phyloP scores from a whole-genome alignment of 2,113 vertebrate genomes.

The Pollachius pollachius region DNA sequence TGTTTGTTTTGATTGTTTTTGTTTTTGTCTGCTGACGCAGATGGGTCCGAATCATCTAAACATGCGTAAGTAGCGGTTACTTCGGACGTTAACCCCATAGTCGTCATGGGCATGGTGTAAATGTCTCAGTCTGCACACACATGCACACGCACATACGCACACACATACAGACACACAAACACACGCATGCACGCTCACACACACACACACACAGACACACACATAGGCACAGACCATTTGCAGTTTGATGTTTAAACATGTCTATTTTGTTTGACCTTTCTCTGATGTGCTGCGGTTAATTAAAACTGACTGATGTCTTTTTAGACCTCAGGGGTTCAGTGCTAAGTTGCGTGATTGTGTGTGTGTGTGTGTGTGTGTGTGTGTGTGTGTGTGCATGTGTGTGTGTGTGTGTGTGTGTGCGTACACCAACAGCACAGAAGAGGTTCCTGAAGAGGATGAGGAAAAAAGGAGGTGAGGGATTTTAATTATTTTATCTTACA shows the following conservation, averaged over 20 bases:
- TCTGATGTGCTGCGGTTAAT: slow-evolving; percentile 1
- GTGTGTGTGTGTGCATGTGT: too few species aligned
- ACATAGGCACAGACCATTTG: too few species aligned
- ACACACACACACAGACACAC: not conserved
- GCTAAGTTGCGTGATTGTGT: not conserved
- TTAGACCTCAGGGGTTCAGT: not conserved
- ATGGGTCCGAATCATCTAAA: not conserved
- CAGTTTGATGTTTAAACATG: not conserved
- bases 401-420: too few species aligned
- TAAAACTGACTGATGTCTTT: not conserved
- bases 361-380: too few species aligned
- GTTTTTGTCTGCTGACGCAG: not conserved
- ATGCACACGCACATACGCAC: not conserved
- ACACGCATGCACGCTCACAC: too few species aligned
- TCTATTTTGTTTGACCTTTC: not conserved
- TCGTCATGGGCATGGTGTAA: too few species aligned
- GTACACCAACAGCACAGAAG: slow-evolving; percentile 1
- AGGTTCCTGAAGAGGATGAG: not conserved
- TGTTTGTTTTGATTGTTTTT: not conserved
- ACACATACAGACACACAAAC: not conserved
- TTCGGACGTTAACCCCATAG: too few species aligned
- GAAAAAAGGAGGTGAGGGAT: not conserved
- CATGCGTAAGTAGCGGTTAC: not conserved
- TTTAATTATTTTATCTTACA: not conserved
- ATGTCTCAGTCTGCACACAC: not conserved